phyloP scores from a whole-genome alignment of 2,113 vertebrate species.

The Carassius auratus region DNA sequence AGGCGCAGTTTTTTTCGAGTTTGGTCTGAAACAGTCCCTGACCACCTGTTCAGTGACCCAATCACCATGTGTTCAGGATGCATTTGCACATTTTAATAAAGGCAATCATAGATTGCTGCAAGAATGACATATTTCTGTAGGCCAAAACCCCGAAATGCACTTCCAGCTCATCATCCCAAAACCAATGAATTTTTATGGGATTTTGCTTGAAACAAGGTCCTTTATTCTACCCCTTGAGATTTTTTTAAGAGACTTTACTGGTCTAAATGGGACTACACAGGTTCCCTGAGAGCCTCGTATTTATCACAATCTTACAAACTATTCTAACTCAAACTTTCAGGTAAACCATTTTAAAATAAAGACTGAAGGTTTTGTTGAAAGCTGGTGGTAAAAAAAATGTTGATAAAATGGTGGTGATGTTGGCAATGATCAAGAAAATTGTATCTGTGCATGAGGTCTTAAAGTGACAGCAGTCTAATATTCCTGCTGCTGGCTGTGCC shows the following conservation, averaged over 20 bases:
- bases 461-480: no score
- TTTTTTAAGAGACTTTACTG: not conserved
- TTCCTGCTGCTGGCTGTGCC: no score
- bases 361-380: not conserved
- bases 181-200: not conserved
- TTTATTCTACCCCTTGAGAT: not conserved
- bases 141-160: not conserved
- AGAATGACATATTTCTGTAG: not conserved
- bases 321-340: not conserved
- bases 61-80: not conserved
- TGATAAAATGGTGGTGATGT: not conserved
- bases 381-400: not conserved
- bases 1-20: not conserved
- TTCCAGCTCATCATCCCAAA: not conserved
- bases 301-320: not conserved
- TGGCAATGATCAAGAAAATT: no score
- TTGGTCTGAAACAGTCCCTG: not conserved
- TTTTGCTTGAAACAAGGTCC: not conserved
- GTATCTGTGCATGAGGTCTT: no score
- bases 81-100: not conserved
- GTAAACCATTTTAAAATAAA: not conserved
- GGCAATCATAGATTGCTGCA: not conserved
- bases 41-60: not conserved
- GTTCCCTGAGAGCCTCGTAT: not conserved
- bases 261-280: not conserved